phyloP scores from a whole-genome alignment of 2,113 vertebrate genomes.

The Silurus glanis region DNA sequence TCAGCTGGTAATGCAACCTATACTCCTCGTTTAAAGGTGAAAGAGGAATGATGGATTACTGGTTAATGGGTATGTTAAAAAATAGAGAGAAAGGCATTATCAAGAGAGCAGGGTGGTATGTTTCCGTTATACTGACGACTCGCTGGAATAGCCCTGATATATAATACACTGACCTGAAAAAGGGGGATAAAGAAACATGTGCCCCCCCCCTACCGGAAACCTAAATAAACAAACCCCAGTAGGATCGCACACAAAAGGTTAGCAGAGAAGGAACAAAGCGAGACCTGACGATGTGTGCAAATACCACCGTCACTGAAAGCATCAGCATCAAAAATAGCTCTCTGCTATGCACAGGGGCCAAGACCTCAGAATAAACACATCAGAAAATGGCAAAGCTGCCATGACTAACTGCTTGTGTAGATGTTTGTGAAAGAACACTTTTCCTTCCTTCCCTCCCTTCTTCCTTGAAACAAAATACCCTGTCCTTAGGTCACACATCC shows the following conservation, averaged over 20 bases:
- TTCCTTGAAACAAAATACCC: not conserved
- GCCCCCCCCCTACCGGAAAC: not conserved
- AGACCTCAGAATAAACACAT: slow-evolving; percentile 17
- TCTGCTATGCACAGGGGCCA: slow-evolving; percentile 3
- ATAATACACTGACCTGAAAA: slow-evolving; percentile 19
- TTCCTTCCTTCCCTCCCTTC: not conserved
- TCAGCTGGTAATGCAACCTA: not conserved
- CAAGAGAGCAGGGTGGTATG: not conserved
- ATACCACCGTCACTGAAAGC: slow-evolving; percentile 8
- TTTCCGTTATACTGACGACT: slow-evolving; percentile 27
- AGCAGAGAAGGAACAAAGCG: slow-evolving; percentile 21
- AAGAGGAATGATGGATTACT: slow-evolving; percentile 38
- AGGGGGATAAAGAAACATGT: not conserved
- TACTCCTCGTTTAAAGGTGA: not conserved
- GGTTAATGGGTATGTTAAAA: slow-evolving; percentile 41
- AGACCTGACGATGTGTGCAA: slow-evolving; percentile 11
- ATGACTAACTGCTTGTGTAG: slow-evolving; percentile 21
- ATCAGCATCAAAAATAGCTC: slow-evolving; percentile 39
- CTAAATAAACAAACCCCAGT: slow-evolving; percentile 40
- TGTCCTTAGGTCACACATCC: slow-evolving; percentile 20
- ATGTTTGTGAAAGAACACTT: slow-evolving; percentile 6
- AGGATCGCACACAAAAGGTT: slow-evolving; percentile 15
- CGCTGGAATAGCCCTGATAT: slow-evolving; percentile 20
- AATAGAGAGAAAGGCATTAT: slow-evolving; percentile 11
- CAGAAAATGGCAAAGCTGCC: slow-evolving; percentile 28